Percentiles rank a stretch among this genome's conserved stretches.
These are phyloP conservation scores for Trichosurus vulpecula DNA, from an alignment of 2,797 vertebrate genomes.

Conservation along the genomic window DNA sequence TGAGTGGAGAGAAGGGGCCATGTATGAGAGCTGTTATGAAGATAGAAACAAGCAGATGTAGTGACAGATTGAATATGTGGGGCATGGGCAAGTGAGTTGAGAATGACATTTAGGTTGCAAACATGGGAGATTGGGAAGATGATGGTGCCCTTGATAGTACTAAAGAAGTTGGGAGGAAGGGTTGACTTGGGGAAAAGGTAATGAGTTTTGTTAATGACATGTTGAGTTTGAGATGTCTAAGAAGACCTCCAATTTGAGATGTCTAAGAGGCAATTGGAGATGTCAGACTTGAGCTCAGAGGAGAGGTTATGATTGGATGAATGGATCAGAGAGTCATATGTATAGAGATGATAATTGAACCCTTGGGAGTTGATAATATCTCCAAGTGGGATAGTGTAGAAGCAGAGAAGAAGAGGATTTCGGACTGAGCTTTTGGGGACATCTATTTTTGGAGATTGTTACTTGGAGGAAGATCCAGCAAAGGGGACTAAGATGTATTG, in stretches of 20 bases:
- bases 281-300: background rate
- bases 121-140: background rate
- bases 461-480: background rate
- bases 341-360: background rate
- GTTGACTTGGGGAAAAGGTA: background rate
- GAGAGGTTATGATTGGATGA: background rate
- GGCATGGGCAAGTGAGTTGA: background rate
- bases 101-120: background rate
- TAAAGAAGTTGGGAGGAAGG: background rate
- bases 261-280: background rate
- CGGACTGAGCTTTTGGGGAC: background rate
- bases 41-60: background rate
- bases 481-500: background rate
- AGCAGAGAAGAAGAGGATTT: background rate
- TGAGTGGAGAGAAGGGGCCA: background rate
- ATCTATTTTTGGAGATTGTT: background rate
- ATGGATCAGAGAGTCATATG: background rate
- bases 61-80: background rate
- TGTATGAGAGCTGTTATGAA: background rate
- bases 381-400: background rate
- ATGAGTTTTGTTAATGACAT: background rate
- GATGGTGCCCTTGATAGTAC: background rate
- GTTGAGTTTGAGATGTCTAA: background rate
- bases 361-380: background rate
- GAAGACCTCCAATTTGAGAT: background rate